Evolutionary conservation across 2,113 vertebrate genomes (phyloP).

Genomic region (Prochilodus magdalenae): DNA sequence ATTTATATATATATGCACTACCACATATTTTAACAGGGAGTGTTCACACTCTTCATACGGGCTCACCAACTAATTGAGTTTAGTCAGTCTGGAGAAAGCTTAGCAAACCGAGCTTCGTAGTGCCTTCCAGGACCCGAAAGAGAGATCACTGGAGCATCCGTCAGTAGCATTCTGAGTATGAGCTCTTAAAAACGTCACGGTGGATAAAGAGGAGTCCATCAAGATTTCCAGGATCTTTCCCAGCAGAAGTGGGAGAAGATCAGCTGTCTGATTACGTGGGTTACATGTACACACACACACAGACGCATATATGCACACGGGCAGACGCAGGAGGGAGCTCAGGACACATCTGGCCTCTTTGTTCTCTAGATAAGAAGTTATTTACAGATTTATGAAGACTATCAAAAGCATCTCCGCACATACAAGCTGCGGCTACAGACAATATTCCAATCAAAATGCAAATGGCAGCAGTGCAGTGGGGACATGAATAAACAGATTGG

Average conservation of each 20-base stretch:
- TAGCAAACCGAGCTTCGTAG: not conserved
- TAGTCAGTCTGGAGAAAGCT: not conserved
- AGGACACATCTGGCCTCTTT: conserved; percentile 76
- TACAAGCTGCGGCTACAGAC: conserved; percentile 73
- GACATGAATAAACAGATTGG: conserved; percentile 73
- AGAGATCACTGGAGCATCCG: not conserved
- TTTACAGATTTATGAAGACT: conserved; percentile 79
- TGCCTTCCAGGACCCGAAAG: not conserved
- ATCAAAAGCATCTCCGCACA: conserved; percentile 75
- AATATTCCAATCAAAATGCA: conserved; percentile 81
- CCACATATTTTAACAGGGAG: too few relatives aligned
- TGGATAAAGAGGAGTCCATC: not conserved
- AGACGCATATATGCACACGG: conserved; percentile 12
- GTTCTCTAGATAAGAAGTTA: conserved; percentile 77
- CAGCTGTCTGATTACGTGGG: conserved; percentile 9
- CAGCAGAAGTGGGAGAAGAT: not conserved
- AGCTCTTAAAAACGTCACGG: not conserved
- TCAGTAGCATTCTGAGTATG: not conserved
- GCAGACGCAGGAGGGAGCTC: conserved; percentile 40
- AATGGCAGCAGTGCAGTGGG: conserved; percentile 67
- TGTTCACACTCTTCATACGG: too few relatives aligned
- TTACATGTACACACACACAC: conserved; percentile 30
- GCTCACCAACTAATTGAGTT: too few relatives aligned
- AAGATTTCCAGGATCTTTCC: conserved; percentile 7
- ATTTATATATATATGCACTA: too few relatives aligned